Evolutionary conservation across 2,113 vertebrate genomes (phyloP), one percentile per base, ranked within the genome.

Genomic region (Sisor rabdophorus): DNA sequence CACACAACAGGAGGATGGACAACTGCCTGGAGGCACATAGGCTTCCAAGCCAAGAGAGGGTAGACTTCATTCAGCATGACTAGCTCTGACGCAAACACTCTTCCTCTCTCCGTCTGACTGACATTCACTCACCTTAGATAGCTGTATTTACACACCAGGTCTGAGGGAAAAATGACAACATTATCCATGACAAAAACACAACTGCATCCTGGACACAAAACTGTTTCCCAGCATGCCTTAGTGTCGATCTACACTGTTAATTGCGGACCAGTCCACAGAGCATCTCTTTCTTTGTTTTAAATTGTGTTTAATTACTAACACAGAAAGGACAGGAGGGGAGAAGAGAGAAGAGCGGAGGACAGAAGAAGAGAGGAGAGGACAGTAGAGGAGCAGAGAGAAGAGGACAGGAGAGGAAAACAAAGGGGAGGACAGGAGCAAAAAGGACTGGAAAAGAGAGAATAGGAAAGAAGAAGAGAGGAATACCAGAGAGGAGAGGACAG

Each of bases 41-140:
- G 22, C 44, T 48, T 44, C 4, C 20, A 44, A 44, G 20, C 32
- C 61, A 44, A 44, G 32, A n/a, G 61, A 13, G 48, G 40, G 22
- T 67, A 26, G 44, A 26, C 15, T 50, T 67, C 64, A 67, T 22
- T 67, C 63, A 67, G 11, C 44, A 48, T 48, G 40, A 67, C 22
- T 40, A 40, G 40, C 30, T 2, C 60, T 36, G 11, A 63, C 30
- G 48, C 22, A 26, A 48, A 67, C 11, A 20, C 63, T 65, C 22
- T 24, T 47, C 4, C 16, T 26, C 6, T 48, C 13, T 48, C 64
- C 24, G n/a, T 26, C 3, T 26, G 36, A 24, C 32, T 44, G 40
- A 67, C 13, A 67, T 17, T 4, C 0, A 26, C 13, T 19, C 19
- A 20, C 32, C 36, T 63, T 30, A 63, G 30, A 20, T 63, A 16